Evolutionary conservation across 2,888 invertebrate species (phyloP).

Genomic region (Cheilosia variabilis): DNA sequence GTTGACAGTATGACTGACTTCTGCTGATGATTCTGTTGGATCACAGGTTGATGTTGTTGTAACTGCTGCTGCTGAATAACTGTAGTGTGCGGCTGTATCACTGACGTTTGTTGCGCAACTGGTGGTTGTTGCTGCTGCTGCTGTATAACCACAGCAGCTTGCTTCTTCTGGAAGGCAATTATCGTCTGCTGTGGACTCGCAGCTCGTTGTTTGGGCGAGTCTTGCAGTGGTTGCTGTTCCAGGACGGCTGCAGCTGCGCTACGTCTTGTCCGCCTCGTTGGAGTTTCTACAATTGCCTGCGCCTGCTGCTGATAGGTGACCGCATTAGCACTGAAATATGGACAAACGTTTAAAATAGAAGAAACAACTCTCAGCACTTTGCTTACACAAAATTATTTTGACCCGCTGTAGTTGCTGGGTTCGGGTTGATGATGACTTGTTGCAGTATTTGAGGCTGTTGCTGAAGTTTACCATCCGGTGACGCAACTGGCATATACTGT

Average conservation of each 20-base stretch:
- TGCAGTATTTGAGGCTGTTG: conserved; percentile 73
- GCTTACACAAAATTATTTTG: conserved; percentile 73
- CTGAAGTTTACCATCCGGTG: conserved; percentile 65
- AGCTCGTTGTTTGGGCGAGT: conserved; percentile 60
- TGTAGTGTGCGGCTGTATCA: conserved; percentile 71
- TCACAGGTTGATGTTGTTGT: conserved; percentile 76
- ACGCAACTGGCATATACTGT: conserved; percentile 59
- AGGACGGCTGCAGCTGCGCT: conserved; percentile 54
- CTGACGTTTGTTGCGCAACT: conserved; percentile 75
- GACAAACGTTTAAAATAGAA: conserved; percentile 12
- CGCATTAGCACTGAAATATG: conserved; percentile 48
- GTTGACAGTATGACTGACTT: conserved; percentile 70
- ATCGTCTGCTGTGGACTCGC: conserved; percentile 69
- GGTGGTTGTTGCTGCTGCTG: conserved; percentile 60
- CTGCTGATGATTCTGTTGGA: conserved; percentile 72
- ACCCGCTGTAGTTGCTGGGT: conserved; percentile 26
- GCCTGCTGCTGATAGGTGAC: conserved; percentile 54
- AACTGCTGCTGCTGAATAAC: conserved; percentile 69
- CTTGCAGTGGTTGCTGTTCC: conserved; percentile 48
- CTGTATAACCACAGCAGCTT: conserved; percentile 48
- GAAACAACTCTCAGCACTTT: neutral
- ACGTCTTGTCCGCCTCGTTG: conserved; percentile 61
- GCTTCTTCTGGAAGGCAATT: conserved; percentile 73
- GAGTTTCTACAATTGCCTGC: conserved; percentile 54
- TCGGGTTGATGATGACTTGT: conserved; percentile 69